These are phyloP conservation scores for Saturnia pavonia DNA, from an alignment of 2,888 invertebrate genomes.

Conservation along the genomic window DNA sequence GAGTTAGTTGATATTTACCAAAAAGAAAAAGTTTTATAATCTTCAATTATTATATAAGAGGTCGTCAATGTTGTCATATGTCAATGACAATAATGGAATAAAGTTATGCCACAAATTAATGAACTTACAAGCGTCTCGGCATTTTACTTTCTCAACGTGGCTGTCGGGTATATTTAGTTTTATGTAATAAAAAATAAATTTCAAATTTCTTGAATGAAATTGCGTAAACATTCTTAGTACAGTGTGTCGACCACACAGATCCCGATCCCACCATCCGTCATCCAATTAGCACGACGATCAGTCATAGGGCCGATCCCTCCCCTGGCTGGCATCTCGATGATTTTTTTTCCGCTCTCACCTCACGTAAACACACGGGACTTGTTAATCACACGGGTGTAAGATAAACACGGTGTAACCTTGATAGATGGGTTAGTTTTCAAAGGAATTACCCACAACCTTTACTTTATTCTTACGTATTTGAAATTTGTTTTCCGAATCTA, in stretches of 20 bases:
- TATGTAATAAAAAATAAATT: background rate
- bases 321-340: conserved; percentile 65
- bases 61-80: no score
- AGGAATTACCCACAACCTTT: background rate
- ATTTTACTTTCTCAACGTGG: background rate
- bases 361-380: conserved; percentile 60
- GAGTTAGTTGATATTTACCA: background rate
- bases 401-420: conserved; percentile 42
- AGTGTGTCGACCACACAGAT: conserved; percentile 3
- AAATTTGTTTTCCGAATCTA: background rate
- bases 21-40: no score
- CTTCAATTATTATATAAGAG: no score
- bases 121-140: background rate
- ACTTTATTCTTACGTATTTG: background rate
- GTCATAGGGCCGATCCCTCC: conserved; percentile 84
- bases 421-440: conserved; percentile 31
- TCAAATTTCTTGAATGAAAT: background rate
- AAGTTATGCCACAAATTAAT: background rate
- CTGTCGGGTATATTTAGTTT: background rate
- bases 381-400: conserved; percentile 71
- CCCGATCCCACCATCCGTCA: conserved; percentile 84
- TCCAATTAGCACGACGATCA: conserved; percentile 88
- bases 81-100: no score
- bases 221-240: background rate
- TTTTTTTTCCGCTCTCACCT: conserved; percentile 67